Evolutionary conservation across 1,140 invertebrate species (phyloP), one percentile per base, ranked within the genome.

Genomic region (Drosophila navojoa): DNA sequence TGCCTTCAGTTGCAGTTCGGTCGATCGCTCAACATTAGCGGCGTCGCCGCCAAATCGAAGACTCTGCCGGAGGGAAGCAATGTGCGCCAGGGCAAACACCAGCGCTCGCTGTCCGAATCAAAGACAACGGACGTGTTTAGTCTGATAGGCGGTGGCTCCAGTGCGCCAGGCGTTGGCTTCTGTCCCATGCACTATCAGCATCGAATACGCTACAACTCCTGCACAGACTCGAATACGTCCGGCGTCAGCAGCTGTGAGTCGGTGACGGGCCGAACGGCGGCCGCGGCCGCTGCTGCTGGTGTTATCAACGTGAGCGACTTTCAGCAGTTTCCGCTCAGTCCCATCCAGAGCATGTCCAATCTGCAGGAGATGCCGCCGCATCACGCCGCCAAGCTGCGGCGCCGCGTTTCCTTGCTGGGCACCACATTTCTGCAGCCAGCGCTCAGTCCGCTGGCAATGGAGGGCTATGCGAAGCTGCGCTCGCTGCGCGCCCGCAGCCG

Each of bases 391-490:
- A 70, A 78, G 5, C 27, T 91, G 47, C 27, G 92, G 4, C 86
- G 92, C 11, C 81, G 92, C 0, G 76, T 80, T 1, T 80, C 81
- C 1, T 45, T 90, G 7, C 27, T 82, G 5, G 82, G 80, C 40
- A 79, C 72, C 32, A 79, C 73, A 5, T 81, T 77, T 52, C 60
- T 81, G 11, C 70, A 52, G 9, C 73, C 79, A 9, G 57, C 80
- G 1, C 74, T 90, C 32, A 96, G 95, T 81, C 94, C 95, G 76
- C 94, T 96, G 92, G 95, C 96, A 91, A 94, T 96, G 71, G 93
- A 96, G 42, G 97, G 97, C 29, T 97, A 97, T 90, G 95, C 95
- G n/a, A 96, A 95, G 16, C 92, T 98, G 49, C 94, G 96, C 79
- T 95, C 94, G 42, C 92, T 97, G 25, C 95, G 96, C 69, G 93